phyloP scores from a whole-genome alignment of 2,797 vertebrate species.

The Botia kubotai region DNA sequence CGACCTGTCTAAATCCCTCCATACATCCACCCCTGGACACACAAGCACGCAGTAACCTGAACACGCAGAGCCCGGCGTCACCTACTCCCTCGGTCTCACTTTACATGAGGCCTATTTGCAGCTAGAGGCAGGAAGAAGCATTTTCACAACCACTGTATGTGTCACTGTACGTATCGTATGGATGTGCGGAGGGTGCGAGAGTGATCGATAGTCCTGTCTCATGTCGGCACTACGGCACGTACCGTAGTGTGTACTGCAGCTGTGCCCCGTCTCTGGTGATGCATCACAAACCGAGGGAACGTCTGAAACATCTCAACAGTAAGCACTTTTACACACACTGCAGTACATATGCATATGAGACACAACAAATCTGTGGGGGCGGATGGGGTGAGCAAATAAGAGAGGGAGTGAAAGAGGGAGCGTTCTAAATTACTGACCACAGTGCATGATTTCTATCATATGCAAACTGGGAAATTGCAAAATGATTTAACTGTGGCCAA shows the following conservation, averaged over 20 bases:
- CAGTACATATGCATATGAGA: conserved; percentile 50
- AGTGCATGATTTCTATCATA: conserved; percentile 23
- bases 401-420: conserved; percentile 19
- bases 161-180: conserved; percentile 38
- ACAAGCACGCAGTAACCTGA: conserved; percentile 51
- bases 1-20: conserved; percentile 55
- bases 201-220: conserved; percentile 49
- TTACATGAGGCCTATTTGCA: conserved; percentile 49
- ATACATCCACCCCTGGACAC: conserved; percentile 56
- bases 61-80: conserved; percentile 25
- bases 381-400: conserved; percentile 8
- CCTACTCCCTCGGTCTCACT: conserved; percentile 45
- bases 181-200: conserved; percentile 29
- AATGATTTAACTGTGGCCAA: conserved; percentile 46
- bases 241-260: conserved; percentile 42
- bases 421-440: conserved; percentile 14
- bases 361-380: conserved; percentile 25
- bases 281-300: conserved; percentile 47
- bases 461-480: conserved; percentile 45
- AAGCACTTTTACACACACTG: conserved; percentile 52
- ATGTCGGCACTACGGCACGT: not conserved
- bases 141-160: conserved; percentile 29
- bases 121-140: conserved; percentile 33
- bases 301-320: conserved; percentile 42
- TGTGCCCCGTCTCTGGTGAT: conserved; percentile 42